Evolutionary conservation across 2,113 vertebrate species (phyloP), one percentile per base, ranked within the genome.

Genomic region (Agelaius phoeniceus): DNA sequence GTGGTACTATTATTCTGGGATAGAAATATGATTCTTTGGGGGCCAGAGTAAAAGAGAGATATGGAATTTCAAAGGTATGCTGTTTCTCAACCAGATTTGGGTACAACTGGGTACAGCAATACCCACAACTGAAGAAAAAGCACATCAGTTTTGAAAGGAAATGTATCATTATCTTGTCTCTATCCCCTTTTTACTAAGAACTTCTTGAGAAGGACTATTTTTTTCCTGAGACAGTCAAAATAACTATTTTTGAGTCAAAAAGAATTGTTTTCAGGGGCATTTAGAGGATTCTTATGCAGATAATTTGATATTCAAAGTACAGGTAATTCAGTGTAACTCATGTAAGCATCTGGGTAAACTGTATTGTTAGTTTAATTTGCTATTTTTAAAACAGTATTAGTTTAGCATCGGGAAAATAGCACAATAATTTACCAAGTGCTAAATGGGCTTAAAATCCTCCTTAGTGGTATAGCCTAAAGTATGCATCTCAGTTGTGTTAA

Each of bases 401-500:
- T 39, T 91, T 85, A 71, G 30, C 52, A 6, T 54, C 62, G 18
- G 30, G 67, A 83, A 77, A 51, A 84, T 67, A 92, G 43, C 3
- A 1, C 51, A 63, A 2, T 84, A 91, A 79, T 89, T 91, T 76
- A 76, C 66, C 55, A 74, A 80, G 63, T 86, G 59, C 67, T 83
- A 74, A 96, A 95, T 80, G 48, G 27, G 17, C 79, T 96, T 88
- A 67, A 93, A 95, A 77, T 85, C 46, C 21, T 73, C 43, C n/a
- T 76, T 87, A 77, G 48, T 77, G 90, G 43, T 94, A n/a, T 57
- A 86, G 30, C 57, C 54, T 90, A 28, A 90, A 89, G 57, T 87
- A 52, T 65, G 49, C 41, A 43, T 87, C 89, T 92, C 58, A 27
- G 68, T 96, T 66, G 31, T 67, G 55, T 91, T 86, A 65, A 96